These are phyloP conservation scores for Bambusicola thoracicus DNA, from an alignment of 2,113 vertebrate genomes.

Conservation along the genomic window DNA sequence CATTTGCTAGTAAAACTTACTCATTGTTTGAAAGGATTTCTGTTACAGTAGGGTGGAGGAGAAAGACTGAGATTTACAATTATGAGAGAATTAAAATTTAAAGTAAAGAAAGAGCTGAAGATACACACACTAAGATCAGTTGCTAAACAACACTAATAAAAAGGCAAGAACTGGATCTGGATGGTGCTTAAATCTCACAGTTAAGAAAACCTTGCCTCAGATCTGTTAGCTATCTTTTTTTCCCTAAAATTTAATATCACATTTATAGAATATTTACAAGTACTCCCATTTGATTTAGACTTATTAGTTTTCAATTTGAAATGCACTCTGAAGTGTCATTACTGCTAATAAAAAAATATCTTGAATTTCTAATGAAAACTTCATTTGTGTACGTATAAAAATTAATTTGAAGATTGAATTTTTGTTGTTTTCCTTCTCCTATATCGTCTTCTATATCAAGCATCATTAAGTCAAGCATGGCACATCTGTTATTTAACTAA, in stretches of 20 bases:
- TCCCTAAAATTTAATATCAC: not conserved
- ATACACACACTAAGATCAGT: not conserved
- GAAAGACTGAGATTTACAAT: not conserved
- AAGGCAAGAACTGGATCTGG: not conserved
- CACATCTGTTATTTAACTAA: not conserved
- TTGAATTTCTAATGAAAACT: not conserved
- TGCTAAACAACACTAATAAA: not conserved
- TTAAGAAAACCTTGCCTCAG: not conserved
- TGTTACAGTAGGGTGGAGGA: not conserved
- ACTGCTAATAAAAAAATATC: not conserved
- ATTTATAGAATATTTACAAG: not conserved
- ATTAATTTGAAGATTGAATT: not conserved
- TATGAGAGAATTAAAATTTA: not conserved
- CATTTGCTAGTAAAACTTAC: constrained; percentile 11
- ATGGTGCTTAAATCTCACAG: not conserved
- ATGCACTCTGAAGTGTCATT: not conserved
- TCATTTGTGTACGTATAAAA: not conserved
- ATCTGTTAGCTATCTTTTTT: not conserved
- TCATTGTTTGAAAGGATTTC: constrained; percentile 6
- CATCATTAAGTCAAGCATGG: not conserved
- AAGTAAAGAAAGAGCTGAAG: not conserved
- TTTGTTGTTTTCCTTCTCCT: not conserved
- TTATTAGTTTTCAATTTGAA: not conserved
- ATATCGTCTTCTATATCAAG: not conserved
- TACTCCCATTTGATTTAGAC: not conserved